Base-by-base conservation (phyloP, 2,888 invertebrate genomes). In the Ennomos quercinarius region DNA sequence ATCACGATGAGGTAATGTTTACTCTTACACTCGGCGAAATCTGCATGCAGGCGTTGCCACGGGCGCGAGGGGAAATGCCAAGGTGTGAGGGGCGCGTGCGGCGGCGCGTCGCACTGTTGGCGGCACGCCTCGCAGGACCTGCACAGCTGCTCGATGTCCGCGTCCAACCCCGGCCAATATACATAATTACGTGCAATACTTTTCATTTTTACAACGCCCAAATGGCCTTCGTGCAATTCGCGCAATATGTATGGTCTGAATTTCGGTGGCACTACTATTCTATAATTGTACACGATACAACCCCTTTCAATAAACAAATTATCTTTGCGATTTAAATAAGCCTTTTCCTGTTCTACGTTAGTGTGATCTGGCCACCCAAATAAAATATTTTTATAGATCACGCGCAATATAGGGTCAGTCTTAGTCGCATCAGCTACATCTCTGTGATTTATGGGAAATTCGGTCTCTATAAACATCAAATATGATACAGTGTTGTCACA, bases 331-430 rank as follows among this genome's bases (percentile, higher is more conserved):
- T 13, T 3, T 4, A 17, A 42, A 42, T 8, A 42, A 12, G 2
- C 3, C 17, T 42, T 42, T 13, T 42, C n/a, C 6, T 11, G 10
- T 40, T 40, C 39, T 40, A n/a, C 11, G 39, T 6, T 2, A 4
- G 39, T 8, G 17, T 17, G 17, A 17, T 40, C 42, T 10, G 42
- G 13, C 42, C 42, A 42, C 36, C 51, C 52, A 11, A 39, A 45
- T 34, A 34, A 45, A 9, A 45, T 34, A 10, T 39, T 53, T 40
- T 45, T 53, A 35, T 39, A 39, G 17, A 17, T 17, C 17, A 17
- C 17, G 17, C 17, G 17, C 10, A 51, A 57, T 10, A 59, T 59
- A 27, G 54, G 55, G 10, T 38, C 61, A 45, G 57, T 64, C 1
- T 13, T 9, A 9, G 42, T 42, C n/a, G 1, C 42, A 5, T 17